A percentile compares a stretch with the other conserved stretches of the same genome.
These are phyloP conservation scores for Imbricaverruca yamaguchii DNA, from an alignment of 2,888 invertebrate genomes.

Conservation along the genomic window DNA sequence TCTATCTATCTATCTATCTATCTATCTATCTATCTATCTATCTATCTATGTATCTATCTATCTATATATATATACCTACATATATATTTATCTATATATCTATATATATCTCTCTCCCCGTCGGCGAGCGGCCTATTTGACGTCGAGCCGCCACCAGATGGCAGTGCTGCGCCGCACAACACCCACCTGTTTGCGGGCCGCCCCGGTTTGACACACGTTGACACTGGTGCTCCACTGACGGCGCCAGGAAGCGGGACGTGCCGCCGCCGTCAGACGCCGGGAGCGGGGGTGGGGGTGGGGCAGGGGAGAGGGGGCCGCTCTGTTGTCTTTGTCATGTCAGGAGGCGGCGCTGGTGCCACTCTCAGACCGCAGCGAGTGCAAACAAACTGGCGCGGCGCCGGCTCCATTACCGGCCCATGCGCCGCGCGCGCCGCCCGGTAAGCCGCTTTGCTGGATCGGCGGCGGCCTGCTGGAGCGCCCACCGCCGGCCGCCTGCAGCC, in stretches of 20 bases:
- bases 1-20: too few relatives aligned
- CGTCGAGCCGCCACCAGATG: background rate
- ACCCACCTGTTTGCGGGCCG: background rate
- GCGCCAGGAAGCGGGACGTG: background rate
- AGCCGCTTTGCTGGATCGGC: background rate
- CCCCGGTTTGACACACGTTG: background rate
- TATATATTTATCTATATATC: too few relatives aligned
- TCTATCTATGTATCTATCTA: too few relatives aligned
- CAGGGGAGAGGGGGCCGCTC: background rate
- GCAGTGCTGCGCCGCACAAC: background rate
- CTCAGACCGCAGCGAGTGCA: background rate
- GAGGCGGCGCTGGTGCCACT: background rate
- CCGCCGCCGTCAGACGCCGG: background rate
- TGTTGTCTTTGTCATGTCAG: conserved; percentile 8
- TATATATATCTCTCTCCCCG: too few relatives aligned
- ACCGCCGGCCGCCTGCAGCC: background rate
- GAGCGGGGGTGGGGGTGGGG: background rate
- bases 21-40: too few relatives aligned
- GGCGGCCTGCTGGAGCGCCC: background rate
- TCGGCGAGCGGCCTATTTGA: too few relatives aligned
- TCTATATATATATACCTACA: too few relatives aligned
- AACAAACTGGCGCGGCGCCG: background rate
- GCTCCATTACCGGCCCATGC: background rate
- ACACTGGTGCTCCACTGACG: background rate
- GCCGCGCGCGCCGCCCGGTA: background rate